Evolutionary conservation across 2,888 invertebrate species (phyloP).

Genomic region (Lampropteryx suffumata): DNA sequence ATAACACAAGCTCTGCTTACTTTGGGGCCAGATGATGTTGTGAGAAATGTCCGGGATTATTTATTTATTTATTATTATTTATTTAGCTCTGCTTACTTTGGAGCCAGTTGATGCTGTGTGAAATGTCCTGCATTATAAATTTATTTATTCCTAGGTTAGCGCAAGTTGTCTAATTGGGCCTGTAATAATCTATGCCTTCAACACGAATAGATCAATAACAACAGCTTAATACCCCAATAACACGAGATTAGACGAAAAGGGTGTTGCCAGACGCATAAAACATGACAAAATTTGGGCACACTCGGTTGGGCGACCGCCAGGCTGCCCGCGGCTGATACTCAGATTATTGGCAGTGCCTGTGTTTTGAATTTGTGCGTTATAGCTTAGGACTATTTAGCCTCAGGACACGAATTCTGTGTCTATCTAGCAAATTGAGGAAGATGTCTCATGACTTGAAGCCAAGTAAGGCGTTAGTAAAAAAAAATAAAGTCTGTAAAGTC

Average conservation of each 20-base stretch:
- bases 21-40: no score
- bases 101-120: no score
- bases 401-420: background rate
- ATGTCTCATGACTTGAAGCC: no score
- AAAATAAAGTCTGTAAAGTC: no score
- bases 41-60: no score
- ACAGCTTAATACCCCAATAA: conserved; percentile 12
- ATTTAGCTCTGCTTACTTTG: no score
- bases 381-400: background rate
- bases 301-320: conserved; percentile 48
- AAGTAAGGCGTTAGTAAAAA: no score
- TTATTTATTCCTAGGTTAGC: no score
- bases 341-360: conserved; percentile 25
- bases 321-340: conserved; percentile 22
- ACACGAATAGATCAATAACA: conserved; percentile 16
- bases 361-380: conserved; percentile 25
- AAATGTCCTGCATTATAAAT: no score
- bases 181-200: conserved; percentile 2
- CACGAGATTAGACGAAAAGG: conserved; percentile 41
- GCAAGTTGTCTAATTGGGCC: no score
- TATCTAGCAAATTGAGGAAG: background rate
- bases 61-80: no score
- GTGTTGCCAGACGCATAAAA: conserved; percentile 58
- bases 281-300: conserved; percentile 38
- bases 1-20: no score